These are phyloP conservation scores for Kryptolebias ocellatus DNA, from an alignment of 2,797 vertebrate genomes.

Conservation along the genomic window DNA sequence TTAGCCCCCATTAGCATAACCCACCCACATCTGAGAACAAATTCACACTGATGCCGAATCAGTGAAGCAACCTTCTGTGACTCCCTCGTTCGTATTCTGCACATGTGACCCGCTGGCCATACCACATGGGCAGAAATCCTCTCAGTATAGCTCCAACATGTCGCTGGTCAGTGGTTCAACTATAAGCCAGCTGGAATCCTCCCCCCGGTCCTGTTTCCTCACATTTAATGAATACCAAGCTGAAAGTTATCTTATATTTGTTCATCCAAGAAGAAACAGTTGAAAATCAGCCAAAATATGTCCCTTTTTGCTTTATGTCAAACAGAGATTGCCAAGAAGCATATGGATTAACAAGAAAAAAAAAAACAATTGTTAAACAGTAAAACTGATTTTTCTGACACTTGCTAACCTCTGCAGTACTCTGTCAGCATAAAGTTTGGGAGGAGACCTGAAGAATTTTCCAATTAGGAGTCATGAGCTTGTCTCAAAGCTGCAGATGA, in stretches of 20 bases:
- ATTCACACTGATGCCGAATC: not conserved
- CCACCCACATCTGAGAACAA: not conserved
- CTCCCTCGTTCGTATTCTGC: not conserved
- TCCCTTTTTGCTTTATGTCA: not conserved
- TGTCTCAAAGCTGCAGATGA: slow-evolving; percentile 65
- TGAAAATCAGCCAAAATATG: not conserved
- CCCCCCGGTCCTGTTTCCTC: not conserved
- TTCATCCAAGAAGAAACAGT: not conserved
- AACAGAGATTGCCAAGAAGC: not conserved
- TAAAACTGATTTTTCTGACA: slow-evolving; percentile 23
- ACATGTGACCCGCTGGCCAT: not conserved
- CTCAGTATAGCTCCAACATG: not conserved
- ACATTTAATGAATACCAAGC: not conserved
- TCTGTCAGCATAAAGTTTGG: slow-evolving; percentile 36
- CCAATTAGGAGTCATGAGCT: slow-evolving; percentile 55
- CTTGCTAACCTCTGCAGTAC: slow-evolving; percentile 23
- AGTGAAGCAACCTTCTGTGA: not conserved
- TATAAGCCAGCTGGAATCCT: not conserved
- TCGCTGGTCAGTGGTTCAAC: not conserved
- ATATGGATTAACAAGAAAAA: not conserved
- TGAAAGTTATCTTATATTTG: not conserved
- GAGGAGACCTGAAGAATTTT: slow-evolving; percentile 55
- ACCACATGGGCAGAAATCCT: not conserved
- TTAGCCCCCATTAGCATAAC: not conserved
- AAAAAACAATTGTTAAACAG: not conserved